A percentile compares a stretch with the other conserved stretches of the same genome.
Evolutionary conservation across 2,113 vertebrate species (phyloP).

Genomic region (Festucalex cinctus): DNA sequence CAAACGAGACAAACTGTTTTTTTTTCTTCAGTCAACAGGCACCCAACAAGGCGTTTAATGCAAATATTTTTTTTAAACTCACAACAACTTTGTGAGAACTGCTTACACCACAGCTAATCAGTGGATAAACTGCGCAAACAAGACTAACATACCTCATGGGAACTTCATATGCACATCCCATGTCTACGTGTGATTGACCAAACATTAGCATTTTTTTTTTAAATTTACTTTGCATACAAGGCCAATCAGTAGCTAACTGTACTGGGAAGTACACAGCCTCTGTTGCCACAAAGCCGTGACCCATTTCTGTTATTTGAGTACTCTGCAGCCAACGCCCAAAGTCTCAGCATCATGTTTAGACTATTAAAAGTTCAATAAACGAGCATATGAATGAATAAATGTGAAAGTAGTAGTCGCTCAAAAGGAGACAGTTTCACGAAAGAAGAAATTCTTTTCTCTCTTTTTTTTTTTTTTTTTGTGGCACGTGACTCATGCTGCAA

Average conservation of each 20-base stretch:
- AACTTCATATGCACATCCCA: background rate
- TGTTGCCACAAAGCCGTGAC: conserved; percentile 33
- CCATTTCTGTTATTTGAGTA: conserved; percentile 41
- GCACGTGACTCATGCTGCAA: background rate
- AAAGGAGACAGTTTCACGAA: background rate
- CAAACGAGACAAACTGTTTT: conserved; percentile 35
- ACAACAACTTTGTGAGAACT: background rate
- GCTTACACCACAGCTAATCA: background rate
- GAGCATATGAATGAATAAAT: background rate
- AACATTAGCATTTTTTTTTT: background rate
- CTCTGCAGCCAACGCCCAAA: background rate
- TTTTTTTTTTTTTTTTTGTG: background rate
- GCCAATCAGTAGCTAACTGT: background rate
- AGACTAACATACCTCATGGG: background rate
- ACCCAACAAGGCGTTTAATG: background rate
- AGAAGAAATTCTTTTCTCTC: background rate
- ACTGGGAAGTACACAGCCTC: background rate
- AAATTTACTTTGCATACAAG: too few relatives aligned
- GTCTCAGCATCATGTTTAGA: background rate
- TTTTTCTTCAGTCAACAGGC: conserved; percentile 10
- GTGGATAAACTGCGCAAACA: background rate
- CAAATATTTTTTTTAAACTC: background rate
- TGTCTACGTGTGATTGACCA: background rate
- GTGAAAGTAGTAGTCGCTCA: too few relatives aligned
- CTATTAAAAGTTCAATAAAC: background rate